Conservation (phyloP, 2,113 vertebrate species). For the Meleagris gallopavo region DNA sequence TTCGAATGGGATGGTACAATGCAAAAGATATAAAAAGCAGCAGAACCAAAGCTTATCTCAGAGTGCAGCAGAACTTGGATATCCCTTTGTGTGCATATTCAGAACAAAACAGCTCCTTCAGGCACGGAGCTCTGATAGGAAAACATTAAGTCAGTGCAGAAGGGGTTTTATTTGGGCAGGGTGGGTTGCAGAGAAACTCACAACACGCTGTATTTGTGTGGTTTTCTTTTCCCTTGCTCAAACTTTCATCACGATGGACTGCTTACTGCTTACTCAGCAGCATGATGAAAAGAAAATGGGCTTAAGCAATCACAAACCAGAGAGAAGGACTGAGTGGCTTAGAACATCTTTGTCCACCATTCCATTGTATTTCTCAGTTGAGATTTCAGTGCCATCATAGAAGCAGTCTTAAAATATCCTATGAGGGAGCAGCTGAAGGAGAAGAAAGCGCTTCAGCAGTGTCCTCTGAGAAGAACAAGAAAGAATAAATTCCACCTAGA, state of each 20-base stretch:
- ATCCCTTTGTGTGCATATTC: background rate
- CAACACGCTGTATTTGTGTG: background rate
- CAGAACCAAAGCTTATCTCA: background rate
- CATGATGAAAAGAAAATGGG: background rate
- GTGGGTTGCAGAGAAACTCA: background rate
- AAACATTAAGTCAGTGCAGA: background rate
- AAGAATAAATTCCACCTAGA: background rate
- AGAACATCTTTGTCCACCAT: background rate
- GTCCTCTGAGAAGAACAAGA: background rate
- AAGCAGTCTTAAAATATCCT: background rate
- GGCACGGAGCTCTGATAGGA: background rate
- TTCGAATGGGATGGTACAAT: background rate
- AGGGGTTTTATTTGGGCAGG: background rate
- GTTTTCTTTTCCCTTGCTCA: background rate
- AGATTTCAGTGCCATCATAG: background rate
- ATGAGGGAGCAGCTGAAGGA: background rate
- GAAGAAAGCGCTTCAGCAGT: background rate
- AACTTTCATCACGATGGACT: background rate
- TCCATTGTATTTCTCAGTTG: background rate
- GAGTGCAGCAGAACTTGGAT: background rate
- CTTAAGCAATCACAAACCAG: background rate
- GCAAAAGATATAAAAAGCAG: background rate
- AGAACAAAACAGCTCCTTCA: background rate
- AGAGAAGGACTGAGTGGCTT: background rate
- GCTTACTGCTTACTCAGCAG: background rate